Evolutionary conservation across 1,140 invertebrate species (phyloP).

Genomic region (Papilio aristodemus): DNA sequence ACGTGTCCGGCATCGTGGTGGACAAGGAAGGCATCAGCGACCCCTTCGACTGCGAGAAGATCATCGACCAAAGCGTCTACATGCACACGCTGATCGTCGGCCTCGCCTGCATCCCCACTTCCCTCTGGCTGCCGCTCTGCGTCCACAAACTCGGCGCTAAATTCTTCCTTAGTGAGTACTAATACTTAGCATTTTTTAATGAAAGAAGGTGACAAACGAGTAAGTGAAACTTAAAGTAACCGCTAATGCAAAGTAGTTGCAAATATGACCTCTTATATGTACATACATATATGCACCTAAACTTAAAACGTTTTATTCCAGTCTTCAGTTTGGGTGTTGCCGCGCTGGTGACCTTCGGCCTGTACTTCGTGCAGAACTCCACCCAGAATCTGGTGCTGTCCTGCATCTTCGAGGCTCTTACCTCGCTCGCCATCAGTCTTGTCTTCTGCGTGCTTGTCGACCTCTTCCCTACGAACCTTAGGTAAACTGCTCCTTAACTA

Average conservation of each 20-base stretch:
- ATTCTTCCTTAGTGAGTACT: constrained; percentile 86
- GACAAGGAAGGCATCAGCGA: constrained; percentile 62
- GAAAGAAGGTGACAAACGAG: too few relatives aligned
- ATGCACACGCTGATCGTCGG: constrained; percentile 87
- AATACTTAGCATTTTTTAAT: too few relatives aligned
- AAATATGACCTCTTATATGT: too few relatives aligned
- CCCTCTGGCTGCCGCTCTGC: constrained; percentile 86
- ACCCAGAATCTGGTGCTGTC: constrained; percentile 86
- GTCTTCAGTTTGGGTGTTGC: constrained; percentile 87
- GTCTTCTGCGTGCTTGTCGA: constrained; percentile 89
- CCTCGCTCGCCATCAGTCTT: constrained; percentile 87
- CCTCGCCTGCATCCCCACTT: constrained; percentile 87
- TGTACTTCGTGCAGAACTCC: constrained; percentile 87
- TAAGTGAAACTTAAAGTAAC: too few relatives aligned
- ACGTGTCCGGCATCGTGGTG: constrained; percentile 83
- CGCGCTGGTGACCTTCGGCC: constrained; percentile 86
- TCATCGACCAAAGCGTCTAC: constrained; percentile 84
- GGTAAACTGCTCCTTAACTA: constrained; percentile 70
- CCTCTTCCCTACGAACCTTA: constrained; percentile 89
- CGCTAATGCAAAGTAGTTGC: too few relatives aligned
- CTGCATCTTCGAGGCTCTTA: constrained; percentile 88
- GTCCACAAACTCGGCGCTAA: constrained; percentile 87
- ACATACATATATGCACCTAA: too few relatives aligned
- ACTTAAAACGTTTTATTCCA: constrained; percentile 63
- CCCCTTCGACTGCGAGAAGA: constrained; percentile 81